Percentiles rank a stretch among this genome's conserved stretches.
phyloP scores from a whole-genome alignment of 2,888 invertebrate species.

The Scaptomyza parva region DNA sequence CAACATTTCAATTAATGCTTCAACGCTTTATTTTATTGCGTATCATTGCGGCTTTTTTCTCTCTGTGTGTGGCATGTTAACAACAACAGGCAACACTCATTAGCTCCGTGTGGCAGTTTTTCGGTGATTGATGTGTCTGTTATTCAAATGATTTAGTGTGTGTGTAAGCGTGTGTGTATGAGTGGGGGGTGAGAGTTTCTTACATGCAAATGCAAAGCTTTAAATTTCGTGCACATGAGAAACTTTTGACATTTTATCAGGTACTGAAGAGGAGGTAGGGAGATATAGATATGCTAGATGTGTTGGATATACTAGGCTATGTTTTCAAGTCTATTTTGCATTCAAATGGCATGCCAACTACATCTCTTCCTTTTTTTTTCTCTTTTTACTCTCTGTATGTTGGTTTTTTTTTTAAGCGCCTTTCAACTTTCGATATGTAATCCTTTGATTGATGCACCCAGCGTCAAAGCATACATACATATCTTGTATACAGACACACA shows the following conservation, averaged over 20 bases:
- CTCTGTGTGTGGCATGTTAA: conserved; percentile 48
- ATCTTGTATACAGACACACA: conserved; percentile 12
- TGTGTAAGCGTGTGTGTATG: conserved; percentile 20
- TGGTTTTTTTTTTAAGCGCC: conserved; percentile 60
- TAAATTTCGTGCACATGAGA: conserved; percentile 59
- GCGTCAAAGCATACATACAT: conserved; percentile 48
- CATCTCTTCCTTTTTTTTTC: not conserved
- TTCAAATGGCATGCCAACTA: conserved; percentile 68
- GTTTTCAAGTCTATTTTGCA: conserved; percentile 61
- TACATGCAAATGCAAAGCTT: conserved; percentile 52
- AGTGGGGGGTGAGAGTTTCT: not conserved
- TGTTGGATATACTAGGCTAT: not conserved
- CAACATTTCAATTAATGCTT: conserved; percentile 72
- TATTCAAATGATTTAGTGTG: conserved; percentile 53
- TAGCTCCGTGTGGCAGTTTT: conserved; percentile 52
- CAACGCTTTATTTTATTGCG: conserved; percentile 61
- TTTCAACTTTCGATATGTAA: conserved; percentile 79
- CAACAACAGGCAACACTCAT: conserved; percentile 65
- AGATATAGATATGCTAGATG: not conserved
- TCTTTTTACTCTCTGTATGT: not conserved
- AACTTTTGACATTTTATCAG: conserved; percentile 64
- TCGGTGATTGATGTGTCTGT: conserved; percentile 66
- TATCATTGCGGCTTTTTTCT: conserved; percentile 48
- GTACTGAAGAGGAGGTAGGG: conserved; percentile 13
- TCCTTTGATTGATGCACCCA: conserved; percentile 77